Evolutionary conservation across 2,888 invertebrate genomes (phyloP).

Genomic region (Palloptera scutellata): DNA sequence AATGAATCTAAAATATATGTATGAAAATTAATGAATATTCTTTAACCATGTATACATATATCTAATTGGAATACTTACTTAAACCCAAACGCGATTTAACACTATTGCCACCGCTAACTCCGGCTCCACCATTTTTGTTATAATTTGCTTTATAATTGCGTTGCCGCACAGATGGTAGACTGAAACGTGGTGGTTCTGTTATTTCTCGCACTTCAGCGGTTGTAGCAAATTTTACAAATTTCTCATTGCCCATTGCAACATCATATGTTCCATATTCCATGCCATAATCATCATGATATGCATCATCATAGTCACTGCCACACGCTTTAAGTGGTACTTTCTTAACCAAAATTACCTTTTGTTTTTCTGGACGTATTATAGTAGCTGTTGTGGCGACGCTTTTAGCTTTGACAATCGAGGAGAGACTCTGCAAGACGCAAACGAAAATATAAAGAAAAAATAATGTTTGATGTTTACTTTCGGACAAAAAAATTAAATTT

Average conservation of each 20-base stretch:
- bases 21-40: too few relatives aligned
- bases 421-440: conserved; percentile 38
- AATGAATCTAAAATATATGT: conserved; percentile 46
- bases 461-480: too few relatives aligned
- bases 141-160: conserved; percentile 24
- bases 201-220: conserved; percentile 64
- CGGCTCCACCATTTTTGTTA: conserved; percentile 34
- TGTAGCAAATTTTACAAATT: conserved; percentile 62
- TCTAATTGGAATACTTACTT: conserved; percentile 28
- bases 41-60: too few relatives aligned
- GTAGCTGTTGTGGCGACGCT: conserved; percentile 35
- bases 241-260: conserved; percentile 48
- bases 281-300: conserved; percentile 42
- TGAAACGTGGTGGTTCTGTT: conserved; percentile 44
- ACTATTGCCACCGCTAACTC: conserved; percentile 40
- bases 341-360: conserved; percentile 62
- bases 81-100: conserved; percentile 55
- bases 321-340: conserved; percentile 61
- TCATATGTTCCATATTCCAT: conserved; percentile 44
- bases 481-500: background rate
- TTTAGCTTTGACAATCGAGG: conserved; percentile 52
- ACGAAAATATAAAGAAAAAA: too few relatives aligned
- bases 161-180: conserved; percentile 24
- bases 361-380: conserved; percentile 46
- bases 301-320: conserved; percentile 49